Evolutionary conservation across 2,888 invertebrate species (phyloP), one percentile per base, ranked within the genome.

Genomic region (Drosophila neutralis): DNA sequence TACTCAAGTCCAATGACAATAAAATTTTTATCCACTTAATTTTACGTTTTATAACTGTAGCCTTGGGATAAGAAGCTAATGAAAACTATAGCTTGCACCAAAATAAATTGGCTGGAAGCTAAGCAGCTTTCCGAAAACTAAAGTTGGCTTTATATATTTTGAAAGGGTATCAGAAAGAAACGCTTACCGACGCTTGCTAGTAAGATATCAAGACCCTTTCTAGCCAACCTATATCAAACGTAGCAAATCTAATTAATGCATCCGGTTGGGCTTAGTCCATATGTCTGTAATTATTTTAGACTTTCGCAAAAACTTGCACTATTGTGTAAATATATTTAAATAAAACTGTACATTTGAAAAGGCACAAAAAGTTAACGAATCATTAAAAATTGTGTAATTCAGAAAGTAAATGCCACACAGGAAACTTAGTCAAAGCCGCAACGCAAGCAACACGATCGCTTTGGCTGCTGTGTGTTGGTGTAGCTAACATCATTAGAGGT

Each of bases 401-500:
- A 38, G 13, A 24, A 56, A 13, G 27, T 11, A 38, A 27, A n/a
- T 27, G 24, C 4, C 24, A n/a, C 11, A n/a, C 18, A 4, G 13
- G 4, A 56, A 27, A 56, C n/a, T 38, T 27, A 27, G 36, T 38
- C 27, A 27, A 36, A 36, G 36, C 38, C 38, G 27, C 24, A 54
- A 27, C 27, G 24, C 54, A 36, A 38, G 27, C 38, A 56, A 29
- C 27, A 15, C 38, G 56, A 56, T 38, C 56, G 24, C 51, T 40
- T 29, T 15, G 21, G 56, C 45, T 33, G 31, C 27, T 33, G 42
- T 62, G 6, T 21, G 69, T 58, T 62, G 58, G 75, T 53, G 59
- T 60, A 66, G 68, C 63, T 73, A 80, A 73, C 70, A 73, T 80
- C 82, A 83, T 80, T 83, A 83, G 73, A 61, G 65, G 64, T 58